Evolutionary conservation across 2,113 vertebrate species (phyloP).

Genomic region (Aegithalos caudatus): DNA sequence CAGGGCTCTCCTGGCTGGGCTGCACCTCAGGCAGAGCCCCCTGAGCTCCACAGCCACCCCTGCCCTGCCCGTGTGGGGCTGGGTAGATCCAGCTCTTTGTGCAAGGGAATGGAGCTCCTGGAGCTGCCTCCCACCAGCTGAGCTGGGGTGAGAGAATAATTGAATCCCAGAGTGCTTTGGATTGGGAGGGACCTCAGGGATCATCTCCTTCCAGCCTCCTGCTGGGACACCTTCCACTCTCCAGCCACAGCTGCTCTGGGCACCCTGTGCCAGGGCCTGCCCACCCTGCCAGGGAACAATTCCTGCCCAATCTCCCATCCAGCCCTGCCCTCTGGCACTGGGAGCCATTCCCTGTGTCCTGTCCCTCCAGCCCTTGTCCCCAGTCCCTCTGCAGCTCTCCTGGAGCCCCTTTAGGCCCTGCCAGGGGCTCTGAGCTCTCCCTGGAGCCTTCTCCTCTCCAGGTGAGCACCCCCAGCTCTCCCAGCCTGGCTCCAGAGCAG

Average conservation of each 20-base stretch:
- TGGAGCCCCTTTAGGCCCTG: not conserved
- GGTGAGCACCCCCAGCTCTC: not conserved
- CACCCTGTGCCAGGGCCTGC: not conserved
- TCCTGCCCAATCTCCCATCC: not conserved
- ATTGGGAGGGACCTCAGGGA: not conserved
- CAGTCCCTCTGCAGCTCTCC: too few species aligned
- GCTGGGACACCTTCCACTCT: not conserved
- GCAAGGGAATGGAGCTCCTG: too few species aligned
- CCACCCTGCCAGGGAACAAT: not conserved
- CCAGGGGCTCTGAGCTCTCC: not conserved
- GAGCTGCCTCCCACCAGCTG: not conserved
- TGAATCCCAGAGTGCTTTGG: not conserved
- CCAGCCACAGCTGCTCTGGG: not conserved
- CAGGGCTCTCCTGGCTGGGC: not conserved
- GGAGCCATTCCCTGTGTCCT: not conserved
- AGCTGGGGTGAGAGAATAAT: not conserved
- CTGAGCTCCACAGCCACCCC: rapidly evolving
- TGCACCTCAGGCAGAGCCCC: not conserved
- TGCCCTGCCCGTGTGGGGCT: not conserved
- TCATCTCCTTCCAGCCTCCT: not conserved
- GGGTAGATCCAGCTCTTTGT: too few species aligned
- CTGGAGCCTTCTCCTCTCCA: not conserved
- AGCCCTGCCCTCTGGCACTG: not conserved
- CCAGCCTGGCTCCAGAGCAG: not conserved
- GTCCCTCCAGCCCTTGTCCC: too few species aligned